Percentiles rank a stretch among this genome's conserved stretches.
These are phyloP conservation scores for Musca domestica DNA, from an alignment of 1,140 invertebrate species.

Conservation along the genomic window DNA sequence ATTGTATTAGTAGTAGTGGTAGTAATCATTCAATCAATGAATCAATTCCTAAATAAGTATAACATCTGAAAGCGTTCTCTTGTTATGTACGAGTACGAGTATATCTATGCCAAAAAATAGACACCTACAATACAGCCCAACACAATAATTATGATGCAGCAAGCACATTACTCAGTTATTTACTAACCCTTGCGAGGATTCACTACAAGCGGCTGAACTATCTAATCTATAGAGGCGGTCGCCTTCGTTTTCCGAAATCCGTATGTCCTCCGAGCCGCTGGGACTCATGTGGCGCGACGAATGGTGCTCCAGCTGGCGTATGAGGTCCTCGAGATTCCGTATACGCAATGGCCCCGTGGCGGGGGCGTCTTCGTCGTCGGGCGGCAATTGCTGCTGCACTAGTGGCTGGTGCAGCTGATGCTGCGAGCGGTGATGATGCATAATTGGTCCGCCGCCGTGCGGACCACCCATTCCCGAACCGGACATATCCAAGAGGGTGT, in stretches of 20 bases:
- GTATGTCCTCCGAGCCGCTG: conserved; percentile 84
- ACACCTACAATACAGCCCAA: conserved; percentile 22
- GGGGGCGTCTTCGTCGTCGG: conserved; percentile 68
- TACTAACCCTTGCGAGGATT: conserved; percentile 70
- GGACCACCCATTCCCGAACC: conserved; percentile 33
- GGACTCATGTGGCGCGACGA: conserved; percentile 84
- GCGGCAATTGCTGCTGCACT: conserved; percentile 35
- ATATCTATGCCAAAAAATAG: conserved; percentile 22
- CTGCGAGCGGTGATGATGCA: conserved; percentile 51
- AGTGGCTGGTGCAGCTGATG: conserved; percentile 50
- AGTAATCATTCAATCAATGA: conserved; percentile 16
- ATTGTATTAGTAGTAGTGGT: not conserved
- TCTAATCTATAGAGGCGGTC: conserved; percentile 85
- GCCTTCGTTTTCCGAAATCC: conserved; percentile 87
- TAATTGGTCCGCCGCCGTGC: conserved; percentile 37
- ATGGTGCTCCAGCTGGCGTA: conserved; percentile 86
- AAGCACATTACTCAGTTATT: conserved; percentile 24
- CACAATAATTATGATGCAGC: conserved; percentile 23
- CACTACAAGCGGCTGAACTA: conserved; percentile 72
- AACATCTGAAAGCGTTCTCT: conserved; percentile 19
- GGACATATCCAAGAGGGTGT: conserved; percentile 52
- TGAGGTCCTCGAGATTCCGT: conserved; percentile 86
- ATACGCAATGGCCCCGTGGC: conserved; percentile 76
- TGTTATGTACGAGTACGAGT: conserved; percentile 17
- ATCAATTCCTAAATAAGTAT: conserved; percentile 15